These are phyloP conservation scores for Sesamia inferens DNA, from an alignment of 2,888 invertebrate species.

Conservation along the genomic window DNA sequence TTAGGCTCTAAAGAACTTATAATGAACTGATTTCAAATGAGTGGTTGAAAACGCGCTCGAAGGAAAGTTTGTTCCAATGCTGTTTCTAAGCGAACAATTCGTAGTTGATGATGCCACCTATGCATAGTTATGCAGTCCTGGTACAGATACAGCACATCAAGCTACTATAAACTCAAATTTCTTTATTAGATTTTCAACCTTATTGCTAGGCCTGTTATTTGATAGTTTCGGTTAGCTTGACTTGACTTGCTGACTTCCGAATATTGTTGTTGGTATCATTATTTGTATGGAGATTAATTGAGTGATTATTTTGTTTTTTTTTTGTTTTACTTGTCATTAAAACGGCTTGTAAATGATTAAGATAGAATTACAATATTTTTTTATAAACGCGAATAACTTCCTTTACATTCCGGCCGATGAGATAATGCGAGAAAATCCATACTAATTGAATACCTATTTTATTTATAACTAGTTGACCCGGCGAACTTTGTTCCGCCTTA, in stretches of 20 bases:
- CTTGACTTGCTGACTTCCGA: no score
- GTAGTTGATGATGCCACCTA: constrained; percentile 19
- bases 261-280: neutral
- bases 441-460: neutral
- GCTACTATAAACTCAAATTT: no score
- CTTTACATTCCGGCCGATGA: neutral
- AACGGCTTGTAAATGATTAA: neutral
- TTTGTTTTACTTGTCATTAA: neutral
- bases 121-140: constrained; percentile 19
- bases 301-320: neutral
- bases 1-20: constrained; percentile 29
- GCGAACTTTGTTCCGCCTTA: no score
- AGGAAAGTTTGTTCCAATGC: constrained; percentile 36
- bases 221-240: no score
- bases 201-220: no score
- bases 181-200: no score
- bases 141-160: no score
- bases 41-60: constrained; percentile 43
- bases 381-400: neutral
- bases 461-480: no score
- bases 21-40: constrained; percentile 41
- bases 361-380: neutral
- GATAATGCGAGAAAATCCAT: neutral
- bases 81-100: constrained; percentile 37
- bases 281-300: neutral